These are phyloP conservation scores for Nothobranchius kuhntae DNA, from an alignment of 2,113 vertebrate species.

Conservation along the genomic window DNA sequence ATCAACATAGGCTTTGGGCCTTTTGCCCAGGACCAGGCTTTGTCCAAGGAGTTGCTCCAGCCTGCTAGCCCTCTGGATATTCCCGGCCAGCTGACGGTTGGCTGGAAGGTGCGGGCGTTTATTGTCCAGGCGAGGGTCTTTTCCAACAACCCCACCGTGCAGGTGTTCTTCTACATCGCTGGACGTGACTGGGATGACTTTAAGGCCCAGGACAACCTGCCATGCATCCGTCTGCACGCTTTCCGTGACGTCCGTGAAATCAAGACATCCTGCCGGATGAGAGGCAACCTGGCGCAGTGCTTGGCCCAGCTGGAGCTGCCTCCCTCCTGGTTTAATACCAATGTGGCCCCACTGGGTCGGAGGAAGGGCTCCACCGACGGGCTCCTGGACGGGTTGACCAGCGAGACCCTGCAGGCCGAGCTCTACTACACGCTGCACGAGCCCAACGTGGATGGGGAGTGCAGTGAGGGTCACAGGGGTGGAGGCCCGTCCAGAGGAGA, in stretches of 20 bases:
- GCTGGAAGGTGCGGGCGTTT: conserved; percentile 98
- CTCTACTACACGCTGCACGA: conserved; percentile 94
- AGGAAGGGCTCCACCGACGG: conserved; percentile 78
- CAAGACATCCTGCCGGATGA: conserved; percentile 90
- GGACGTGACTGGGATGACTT: conserved; percentile 98
- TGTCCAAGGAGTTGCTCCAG: conserved; percentile 93
- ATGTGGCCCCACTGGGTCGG: conserved; percentile 82
- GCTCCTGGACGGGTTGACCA: conserved; percentile 78
- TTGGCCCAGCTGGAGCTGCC: conserved; percentile 91
- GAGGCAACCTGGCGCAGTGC: conserved; percentile 90
- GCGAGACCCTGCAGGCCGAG: conserved; percentile 88
- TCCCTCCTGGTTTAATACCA: conserved; percentile 89
- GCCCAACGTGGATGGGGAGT: conserved; percentile 82
- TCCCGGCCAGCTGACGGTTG: conserved; percentile 90
- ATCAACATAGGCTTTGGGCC: conserved; percentile 93
- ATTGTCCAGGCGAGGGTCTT: conserved; percentile 90
- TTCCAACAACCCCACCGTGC: conserved; percentile 87
- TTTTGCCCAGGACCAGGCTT: conserved; percentile 87
- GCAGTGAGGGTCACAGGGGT: conserved; percentile 76
- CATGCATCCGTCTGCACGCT: conserved; percentile 91
- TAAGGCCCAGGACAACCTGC: conserved; percentile 86
- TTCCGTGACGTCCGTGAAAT: conserved; percentile 91
- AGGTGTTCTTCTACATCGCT: conserved; percentile 96
- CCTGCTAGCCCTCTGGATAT: conserved; percentile 93
- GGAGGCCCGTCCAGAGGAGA: conserved; percentile 75